phyloP scores from a whole-genome alignment of 2,888 invertebrate species.

The Drosophila sordidula region DNA sequence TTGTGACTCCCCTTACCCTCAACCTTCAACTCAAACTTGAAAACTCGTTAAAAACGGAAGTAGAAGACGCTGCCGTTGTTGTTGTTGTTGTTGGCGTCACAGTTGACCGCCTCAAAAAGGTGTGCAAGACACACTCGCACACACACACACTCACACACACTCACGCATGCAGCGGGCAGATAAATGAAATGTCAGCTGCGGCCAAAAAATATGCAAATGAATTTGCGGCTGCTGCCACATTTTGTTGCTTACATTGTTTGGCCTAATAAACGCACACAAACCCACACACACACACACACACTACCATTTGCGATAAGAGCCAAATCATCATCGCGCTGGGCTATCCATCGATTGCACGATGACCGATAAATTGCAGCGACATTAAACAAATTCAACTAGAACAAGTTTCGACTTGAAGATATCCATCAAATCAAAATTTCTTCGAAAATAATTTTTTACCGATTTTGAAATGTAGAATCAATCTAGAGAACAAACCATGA shows the following conservation, averaged over 20 bases:
- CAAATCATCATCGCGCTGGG: slow-evolving; percentile 11
- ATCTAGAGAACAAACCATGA: no score
- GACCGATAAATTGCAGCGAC: slow-evolving; percentile 45
- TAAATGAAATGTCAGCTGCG: slow-evolving; percentile 42
- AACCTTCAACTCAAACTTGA: slow-evolving; percentile 73
- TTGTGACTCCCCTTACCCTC: slow-evolving; percentile 32
- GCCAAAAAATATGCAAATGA: slow-evolving; percentile 57
- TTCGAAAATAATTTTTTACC: slow-evolving; percentile 22
- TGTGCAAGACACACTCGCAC: slow-evolving; percentile 42
- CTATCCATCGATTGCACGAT: slow-evolving; percentile 40
- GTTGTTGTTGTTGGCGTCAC: slow-evolving; percentile 53
- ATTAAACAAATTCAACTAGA: no score
- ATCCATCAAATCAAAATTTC: no score
- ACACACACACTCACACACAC: slow-evolving; percentile 8
- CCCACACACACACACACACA: background rate
- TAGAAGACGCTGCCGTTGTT: slow-evolving; percentile 52
- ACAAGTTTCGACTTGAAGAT: no score
- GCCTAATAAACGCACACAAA: slow-evolving; percentile 4
- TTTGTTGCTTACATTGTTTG: background rate
- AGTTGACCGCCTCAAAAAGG: slow-evolving; percentile 71
- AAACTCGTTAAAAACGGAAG: slow-evolving; percentile 63
- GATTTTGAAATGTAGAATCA: background rate
- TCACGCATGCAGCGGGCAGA: slow-evolving; percentile 12
- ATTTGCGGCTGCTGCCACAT: slow-evolving; percentile 8
- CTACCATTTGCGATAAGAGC: background rate